Evolutionary conservation across 2,797 vertebrate genomes (phyloP), one percentile per base, ranked within the genome.

Genomic region (Oreochromis mossambicus): DNA sequence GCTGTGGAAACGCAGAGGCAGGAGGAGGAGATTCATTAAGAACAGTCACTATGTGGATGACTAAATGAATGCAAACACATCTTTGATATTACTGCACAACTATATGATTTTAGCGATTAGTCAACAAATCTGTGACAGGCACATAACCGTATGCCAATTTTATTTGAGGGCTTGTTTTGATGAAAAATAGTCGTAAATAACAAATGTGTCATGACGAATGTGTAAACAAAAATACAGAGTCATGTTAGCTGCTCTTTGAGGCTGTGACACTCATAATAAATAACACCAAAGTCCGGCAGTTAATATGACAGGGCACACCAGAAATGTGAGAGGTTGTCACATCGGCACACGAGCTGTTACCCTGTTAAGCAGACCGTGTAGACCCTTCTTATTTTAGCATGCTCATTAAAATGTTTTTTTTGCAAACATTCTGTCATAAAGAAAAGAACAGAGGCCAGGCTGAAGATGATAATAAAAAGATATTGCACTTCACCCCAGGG

Each of bases 1-100:
- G 91, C 97, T 97, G 89, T 14, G 56, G 85, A 66, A 26, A 41
- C 32, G 9, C 79, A 56, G 55, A 70, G 46, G 70, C 43, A 75
- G 17, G 43, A 75, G 70, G 26, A 50, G 46, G 70, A 50, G 2
- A 50, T 75, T n/a, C 26, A 75, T 75, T 75, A n/a, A 32, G 3
- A 75, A 32, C 26, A 50, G 70, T 50, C 70, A 32, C 70, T 75
- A 75, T 75, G 7, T 2, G 4, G 10, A 75, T 75, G 46, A 75
- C 70, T 75, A 50, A 75, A 75, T 75, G 9, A 50, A 75, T 2
- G 46, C 70, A 50, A 32, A 50, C 43, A 4, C n/a, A n/a, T 75
- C 43, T 75, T 50, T 32, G 26, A 50, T 50, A 50, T 75, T 32
- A 75, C 70, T 4, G 26, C 46, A n/a, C 43, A 32, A 50, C 70